Evolutionary conservation across 2,113 vertebrate genomes (phyloP).

Genomic region (Nymphicus hollandicus): DNA sequence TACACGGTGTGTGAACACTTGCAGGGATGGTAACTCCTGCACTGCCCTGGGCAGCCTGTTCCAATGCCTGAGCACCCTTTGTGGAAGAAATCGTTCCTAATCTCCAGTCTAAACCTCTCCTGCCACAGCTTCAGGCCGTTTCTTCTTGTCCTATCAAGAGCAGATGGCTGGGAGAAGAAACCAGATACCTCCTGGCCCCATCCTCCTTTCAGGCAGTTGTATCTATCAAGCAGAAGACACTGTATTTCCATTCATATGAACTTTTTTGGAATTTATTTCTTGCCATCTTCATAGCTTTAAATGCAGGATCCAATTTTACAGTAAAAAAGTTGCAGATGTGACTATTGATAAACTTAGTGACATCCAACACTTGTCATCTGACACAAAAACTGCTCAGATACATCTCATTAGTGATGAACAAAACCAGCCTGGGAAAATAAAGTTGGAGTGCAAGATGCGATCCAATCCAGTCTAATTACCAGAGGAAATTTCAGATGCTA

Average conservation of each 20-base stretch:
- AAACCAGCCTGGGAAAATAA: background rate
- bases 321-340: background rate
- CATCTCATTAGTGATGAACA: background rate
- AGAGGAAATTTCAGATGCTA: background rate
- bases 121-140: background rate
- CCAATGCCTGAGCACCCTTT: background rate
- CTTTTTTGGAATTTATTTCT: background rate
- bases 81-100: background rate
- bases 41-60: background rate
- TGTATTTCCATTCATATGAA: background rate
- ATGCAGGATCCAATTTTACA: background rate
- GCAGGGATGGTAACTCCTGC: background rate
- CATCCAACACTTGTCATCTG: background rate
- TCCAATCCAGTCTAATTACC: background rate
- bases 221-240: background rate
- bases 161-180: background rate
- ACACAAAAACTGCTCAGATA: accelerated
- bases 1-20: background rate
- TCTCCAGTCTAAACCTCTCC: background rate
- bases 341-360: background rate
- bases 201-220: background rate
- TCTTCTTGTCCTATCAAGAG: background rate
- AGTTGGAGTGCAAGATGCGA: background rate
- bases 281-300: background rate
- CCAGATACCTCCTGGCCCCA: background rate